Base-by-base conservation (phyloP, 2,113 vertebrate genomes). In the Coptodon rendalli region DNA sequence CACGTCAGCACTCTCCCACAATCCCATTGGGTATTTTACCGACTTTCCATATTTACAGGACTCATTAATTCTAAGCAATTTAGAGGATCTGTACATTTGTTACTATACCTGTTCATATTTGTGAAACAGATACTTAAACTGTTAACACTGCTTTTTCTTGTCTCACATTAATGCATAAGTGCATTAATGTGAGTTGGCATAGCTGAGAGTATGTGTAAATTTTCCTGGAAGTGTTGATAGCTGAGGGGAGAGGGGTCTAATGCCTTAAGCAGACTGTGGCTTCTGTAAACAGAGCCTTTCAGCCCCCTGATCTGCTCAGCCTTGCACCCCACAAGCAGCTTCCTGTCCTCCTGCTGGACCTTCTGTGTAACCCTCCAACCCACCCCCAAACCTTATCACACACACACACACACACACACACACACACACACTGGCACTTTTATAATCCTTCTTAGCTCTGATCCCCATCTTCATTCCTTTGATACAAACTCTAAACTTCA, bases 1-100 rank as follows among this genome's bases (percentile, higher is more conserved):
- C 93, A 94, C 90, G 45, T 93, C 92, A 94, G 92, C 86, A 87
- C 80, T 91, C 89, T 89, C 84, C 89, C 90, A 90, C 57, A 59
- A 84, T 76, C 59, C 82, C 81, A 80, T 43, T 87, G 76, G 86
- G 63, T 79, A 43, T 83, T 86, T 90, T 50, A 56, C 36, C 10
- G 14, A 19, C 59, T 82, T 66, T 59, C 13, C 78, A 66, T 71
- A 81, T 89, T 84, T 84, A 27, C 43, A 43, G 34, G 31, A 82
- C 14, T 43, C n/a, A 61, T 86, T 86, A 45, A 57, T 84, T 85
- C 6, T 24, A 40, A 57, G 19, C 50, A 45, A 52, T 52, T 78
- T 61, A 6, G 2, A n/a, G 4, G 5, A 68, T 43, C 61, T 68
- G 9, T 34, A 14, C 22, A 31, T 59, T 24, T 82, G 11, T 66